phyloP scores from a whole-genome alignment of 2,797 vertebrate species.

The Dipus sagitta region DNA sequence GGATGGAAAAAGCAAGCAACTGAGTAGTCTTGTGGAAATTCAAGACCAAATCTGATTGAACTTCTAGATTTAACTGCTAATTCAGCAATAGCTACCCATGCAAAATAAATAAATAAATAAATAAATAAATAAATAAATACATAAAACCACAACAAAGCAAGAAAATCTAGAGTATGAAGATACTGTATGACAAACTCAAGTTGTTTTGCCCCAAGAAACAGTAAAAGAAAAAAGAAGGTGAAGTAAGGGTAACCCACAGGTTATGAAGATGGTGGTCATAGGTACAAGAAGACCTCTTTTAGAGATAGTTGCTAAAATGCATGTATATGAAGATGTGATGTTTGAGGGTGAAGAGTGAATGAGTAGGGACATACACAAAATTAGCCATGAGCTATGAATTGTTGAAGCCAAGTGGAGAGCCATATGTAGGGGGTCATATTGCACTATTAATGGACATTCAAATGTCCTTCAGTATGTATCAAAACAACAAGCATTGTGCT shows the following conservation, averaged over 20 bases:
- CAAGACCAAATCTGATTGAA: slow-evolving; percentile 15
- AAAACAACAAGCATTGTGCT: neutral
- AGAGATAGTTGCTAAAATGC: slow-evolving; percentile 6
- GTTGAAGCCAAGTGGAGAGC: neutral
- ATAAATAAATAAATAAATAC: no score
- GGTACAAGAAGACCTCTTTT: slow-evolving; percentile 7
- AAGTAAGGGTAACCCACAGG: neutral
- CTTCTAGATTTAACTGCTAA: neutral
- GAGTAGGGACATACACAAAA: neutral
- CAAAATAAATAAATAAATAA: neutral
- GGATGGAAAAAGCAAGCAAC: neutral
- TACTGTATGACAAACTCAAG: neutral
- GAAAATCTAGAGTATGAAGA: neutral
- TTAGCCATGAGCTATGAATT: neutral
- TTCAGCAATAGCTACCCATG: neutral
- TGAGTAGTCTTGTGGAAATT: slow-evolving; percentile 14
- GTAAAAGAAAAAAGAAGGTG: neutral
- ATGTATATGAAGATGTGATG: neutral
- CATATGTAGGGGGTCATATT: neutral
- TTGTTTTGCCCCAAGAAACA: neutral
- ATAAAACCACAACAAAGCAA: neutral
- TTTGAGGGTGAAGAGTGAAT: neutral
- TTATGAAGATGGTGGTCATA: slow-evolving; percentile 8
- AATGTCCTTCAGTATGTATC: slow-evolving; percentile 4
- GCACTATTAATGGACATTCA: neutral